A percentile compares a stretch with the other conserved stretches of the same genome.
phyloP scores from a whole-genome alignment of 92 coral and sea anemone species.

The Epizoanthus illoricatus region DNA sequence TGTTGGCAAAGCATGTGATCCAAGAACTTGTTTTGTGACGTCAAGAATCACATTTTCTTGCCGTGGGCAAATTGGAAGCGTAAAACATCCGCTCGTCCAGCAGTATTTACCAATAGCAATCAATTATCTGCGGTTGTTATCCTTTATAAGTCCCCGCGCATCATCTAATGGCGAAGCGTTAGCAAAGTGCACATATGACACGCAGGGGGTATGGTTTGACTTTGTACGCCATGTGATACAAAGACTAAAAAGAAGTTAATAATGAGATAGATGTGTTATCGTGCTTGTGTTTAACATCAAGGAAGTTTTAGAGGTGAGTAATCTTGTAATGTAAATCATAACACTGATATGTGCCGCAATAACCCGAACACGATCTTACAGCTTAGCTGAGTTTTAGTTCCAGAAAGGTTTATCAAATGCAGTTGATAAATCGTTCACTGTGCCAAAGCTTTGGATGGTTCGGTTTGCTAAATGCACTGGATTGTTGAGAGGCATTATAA shows the following conservation, averaged over 20 bases:
- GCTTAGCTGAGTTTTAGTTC: neutral
- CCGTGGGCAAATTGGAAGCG: conserved; percentile 3
- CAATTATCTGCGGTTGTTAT: neutral
- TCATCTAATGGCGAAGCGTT: neutral
- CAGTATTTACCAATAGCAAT: conserved; percentile 17
- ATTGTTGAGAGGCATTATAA: neutral
- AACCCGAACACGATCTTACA: neutral
- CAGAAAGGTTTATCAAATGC: neutral
- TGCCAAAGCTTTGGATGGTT: neutral
- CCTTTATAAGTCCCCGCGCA: neutral
- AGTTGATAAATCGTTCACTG: neutral
- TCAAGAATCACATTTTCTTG: conserved; percentile 1
- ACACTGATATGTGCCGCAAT: neutral
- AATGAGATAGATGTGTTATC: neutral
- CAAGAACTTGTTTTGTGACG: conserved; percentile 15
- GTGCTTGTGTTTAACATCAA: neutral
- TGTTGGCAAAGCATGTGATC: conserved; percentile 8
- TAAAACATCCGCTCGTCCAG: neutral
- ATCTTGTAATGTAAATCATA: conserved; percentile 18
- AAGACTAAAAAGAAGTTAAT: no score
- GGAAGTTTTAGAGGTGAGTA: conserved; percentile 12
- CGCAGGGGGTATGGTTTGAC: no score
- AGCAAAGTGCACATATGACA: neutral
- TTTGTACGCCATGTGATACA: neutral
- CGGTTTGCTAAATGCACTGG: neutral